These are phyloP conservation scores for Monopis laevigella DNA, from an alignment of 2,888 invertebrate species.

Conservation along the genomic window DNA sequence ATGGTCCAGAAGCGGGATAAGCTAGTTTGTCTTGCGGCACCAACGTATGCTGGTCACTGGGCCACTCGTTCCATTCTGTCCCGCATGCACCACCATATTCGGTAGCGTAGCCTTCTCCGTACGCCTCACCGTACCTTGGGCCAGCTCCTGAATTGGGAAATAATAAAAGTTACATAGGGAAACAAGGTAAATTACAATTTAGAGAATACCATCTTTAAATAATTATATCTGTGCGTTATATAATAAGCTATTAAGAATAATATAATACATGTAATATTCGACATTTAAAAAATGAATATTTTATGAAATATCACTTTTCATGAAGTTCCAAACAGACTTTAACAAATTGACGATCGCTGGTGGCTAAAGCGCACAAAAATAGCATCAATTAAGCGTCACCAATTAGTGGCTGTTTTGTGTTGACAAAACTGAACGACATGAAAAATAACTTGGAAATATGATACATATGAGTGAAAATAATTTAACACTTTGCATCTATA, in stretches of 20 bases:
- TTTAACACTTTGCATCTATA: too few species aligned
- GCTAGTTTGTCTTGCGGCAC: conserved; percentile 60
- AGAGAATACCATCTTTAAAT: too few species aligned
- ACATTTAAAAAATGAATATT: too few species aligned
- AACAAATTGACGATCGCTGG: not conserved
- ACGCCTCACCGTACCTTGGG: conserved; percentile 54
- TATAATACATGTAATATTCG: too few species aligned
- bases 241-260: too few species aligned
- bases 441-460: not conserved
- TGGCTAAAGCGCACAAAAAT: conserved; percentile 14
- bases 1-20: conserved; percentile 66
- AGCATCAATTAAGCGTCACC: conserved; percentile 18
- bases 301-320: too few species aligned
- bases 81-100: conserved; percentile 55
- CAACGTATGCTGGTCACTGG: conserved; percentile 55
- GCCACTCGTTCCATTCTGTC: conserved; percentile 57
- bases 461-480: too few species aligned
- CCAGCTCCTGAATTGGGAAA: conserved; percentile 47
- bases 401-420: conserved; percentile 15
- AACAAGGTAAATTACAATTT: too few species aligned
- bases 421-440: conserved; percentile 7
- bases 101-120: conserved; percentile 52
- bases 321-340: too few species aligned
- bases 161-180: too few species aligned
- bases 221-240: too few species aligned